Evolutionary conservation across 1,140 invertebrate species (phyloP).

Genomic region (Asbolus verrucosus): DNA sequence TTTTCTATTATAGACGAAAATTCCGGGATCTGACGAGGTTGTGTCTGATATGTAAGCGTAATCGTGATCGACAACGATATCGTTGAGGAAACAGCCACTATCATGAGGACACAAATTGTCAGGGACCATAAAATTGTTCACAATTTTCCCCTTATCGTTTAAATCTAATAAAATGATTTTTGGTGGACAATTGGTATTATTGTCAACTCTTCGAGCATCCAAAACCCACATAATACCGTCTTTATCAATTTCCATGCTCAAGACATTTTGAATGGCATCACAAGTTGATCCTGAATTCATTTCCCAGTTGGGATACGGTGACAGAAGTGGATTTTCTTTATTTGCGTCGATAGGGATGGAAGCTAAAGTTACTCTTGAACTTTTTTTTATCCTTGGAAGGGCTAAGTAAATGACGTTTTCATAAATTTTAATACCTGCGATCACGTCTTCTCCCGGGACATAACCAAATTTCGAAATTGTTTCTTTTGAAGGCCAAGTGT

Average conservation of each 20-base stretch:
- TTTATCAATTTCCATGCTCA: conserved; percentile 77
- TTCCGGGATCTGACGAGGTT: conserved; percentile 72
- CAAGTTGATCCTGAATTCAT: conserved; percentile 49
- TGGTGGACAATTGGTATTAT: conserved; percentile 68
- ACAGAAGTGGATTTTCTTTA: conserved; percentile 50
- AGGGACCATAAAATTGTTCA: conserved; percentile 66
- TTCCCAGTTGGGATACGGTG: conserved; percentile 53
- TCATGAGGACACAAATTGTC: conserved; percentile 47
- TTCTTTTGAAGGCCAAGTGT: conserved; percentile 58
- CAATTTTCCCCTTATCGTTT: conserved; percentile 68
- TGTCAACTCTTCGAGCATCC: conserved; percentile 70
- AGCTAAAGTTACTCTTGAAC: conserved; percentile 64
- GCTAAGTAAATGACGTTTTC: conserved; percentile 63
- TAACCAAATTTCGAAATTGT: conserved; percentile 55
- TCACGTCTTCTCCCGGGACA: conserved; percentile 60
- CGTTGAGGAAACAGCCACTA: conserved; percentile 70
- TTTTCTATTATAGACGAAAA: conserved; percentile 73
- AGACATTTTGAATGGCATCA: conserved; percentile 56
- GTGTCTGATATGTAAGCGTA: conserved; percentile 77
- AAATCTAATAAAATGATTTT: conserved; percentile 75
- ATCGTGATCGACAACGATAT: conserved; percentile 76
- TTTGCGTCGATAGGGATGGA: conserved; percentile 43
- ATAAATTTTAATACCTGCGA: conserved; percentile 64
- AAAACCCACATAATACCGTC: conserved; percentile 77
- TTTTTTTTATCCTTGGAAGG: conserved; percentile 62